Percentiles rank a stretch among this genome's conserved stretches.
These are phyloP conservation scores for Notamacropus eugenii DNA, from an alignment of 2,797 vertebrate species.

Conservation along the genomic window DNA sequence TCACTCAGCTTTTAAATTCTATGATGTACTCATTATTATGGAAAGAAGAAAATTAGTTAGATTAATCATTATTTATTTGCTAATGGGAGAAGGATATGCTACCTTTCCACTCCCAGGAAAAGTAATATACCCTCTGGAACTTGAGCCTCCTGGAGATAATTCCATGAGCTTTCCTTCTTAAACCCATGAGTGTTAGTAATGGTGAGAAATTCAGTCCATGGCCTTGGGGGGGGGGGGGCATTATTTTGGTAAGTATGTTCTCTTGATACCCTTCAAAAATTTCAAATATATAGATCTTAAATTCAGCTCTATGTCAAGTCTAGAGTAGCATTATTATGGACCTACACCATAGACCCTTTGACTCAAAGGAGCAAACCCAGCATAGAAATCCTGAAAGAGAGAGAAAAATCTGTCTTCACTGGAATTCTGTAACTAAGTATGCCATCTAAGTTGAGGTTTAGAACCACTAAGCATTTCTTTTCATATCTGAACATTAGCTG, in stretches of 20 bases:
- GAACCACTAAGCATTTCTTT: constrained; percentile 23
- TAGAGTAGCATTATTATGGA: too few species aligned
- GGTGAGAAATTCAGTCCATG: neutral
- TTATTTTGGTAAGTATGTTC: neutral
- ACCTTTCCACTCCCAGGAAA: neutral
- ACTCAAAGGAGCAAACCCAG: neutral
- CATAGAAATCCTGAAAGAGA: neutral
- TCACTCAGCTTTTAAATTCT: too few species aligned
- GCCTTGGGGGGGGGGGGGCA: accelerated
- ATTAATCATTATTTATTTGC: neutral
- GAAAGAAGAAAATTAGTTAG: too few species aligned
- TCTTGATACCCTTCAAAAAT: neutral
- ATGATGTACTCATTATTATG: too few species aligned
- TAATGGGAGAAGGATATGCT: neutral
- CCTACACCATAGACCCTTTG: accelerated
- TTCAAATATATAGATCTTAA: neutral
- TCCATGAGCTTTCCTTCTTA: neutral
- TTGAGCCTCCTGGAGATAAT: accelerated
- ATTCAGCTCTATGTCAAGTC: neutral
- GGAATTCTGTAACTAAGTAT: neutral
- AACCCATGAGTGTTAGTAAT: neutral
- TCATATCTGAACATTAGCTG: neutral
- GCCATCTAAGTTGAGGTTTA: neutral
- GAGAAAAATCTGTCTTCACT: neutral
- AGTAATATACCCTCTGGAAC: neutral